These are phyloP conservation scores for Mastomys coucha DNA, from an alignment of 2,113 vertebrate genomes.

Conservation along the genomic window DNA sequence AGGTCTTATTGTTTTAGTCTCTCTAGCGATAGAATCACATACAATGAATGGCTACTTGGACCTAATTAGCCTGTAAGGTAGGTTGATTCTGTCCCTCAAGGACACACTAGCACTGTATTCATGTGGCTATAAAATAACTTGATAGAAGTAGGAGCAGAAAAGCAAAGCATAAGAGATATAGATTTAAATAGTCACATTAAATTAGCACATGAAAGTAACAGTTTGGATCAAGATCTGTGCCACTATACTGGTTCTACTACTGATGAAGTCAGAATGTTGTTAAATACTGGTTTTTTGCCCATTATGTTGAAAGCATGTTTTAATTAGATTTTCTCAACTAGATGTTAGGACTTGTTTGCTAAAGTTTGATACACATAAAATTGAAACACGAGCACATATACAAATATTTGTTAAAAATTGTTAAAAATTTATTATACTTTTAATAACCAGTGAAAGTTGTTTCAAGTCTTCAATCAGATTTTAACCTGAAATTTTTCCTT, in stretches of 20 bases:
- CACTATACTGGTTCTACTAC: not conserved
- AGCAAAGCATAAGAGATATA: not conserved
- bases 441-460: not conserved
- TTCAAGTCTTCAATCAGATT: not conserved
- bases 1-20: not conserved
- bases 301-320: not conserved
- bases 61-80: not conserved
- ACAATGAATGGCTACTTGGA: not conserved
- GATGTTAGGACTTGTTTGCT: not conserved
- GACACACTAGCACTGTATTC: not conserved
- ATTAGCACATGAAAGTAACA: not conserved
- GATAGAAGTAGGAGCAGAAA: not conserved
- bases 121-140: not conserved
- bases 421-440: not conserved
- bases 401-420: no score
- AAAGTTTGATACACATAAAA: not conserved
- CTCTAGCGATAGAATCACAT: not conserved
- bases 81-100: not conserved
- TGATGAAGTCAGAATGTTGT: not conserved
- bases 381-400: no score
- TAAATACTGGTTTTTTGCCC: not conserved
- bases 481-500: not conserved
- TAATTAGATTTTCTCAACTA: not conserved
- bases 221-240: not conserved
- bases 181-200: not conserved